These are phyloP conservation scores for Nematostella vectensis DNA, from an alignment of 92 coral and sea anemone species.

Conservation along the genomic window DNA sequence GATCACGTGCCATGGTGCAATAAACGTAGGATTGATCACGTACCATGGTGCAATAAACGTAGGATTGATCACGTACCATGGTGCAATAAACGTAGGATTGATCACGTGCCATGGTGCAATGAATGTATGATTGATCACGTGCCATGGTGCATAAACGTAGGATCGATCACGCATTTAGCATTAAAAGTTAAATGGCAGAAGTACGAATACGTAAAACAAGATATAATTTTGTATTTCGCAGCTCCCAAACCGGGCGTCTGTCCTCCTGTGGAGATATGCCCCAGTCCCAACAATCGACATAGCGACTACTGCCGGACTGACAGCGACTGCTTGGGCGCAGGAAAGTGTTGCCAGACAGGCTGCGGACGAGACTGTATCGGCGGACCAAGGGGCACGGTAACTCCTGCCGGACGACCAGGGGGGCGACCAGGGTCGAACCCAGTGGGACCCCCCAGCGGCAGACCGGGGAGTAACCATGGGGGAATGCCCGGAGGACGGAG, in stretches of 20 bases:
- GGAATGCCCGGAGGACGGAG: neutral
- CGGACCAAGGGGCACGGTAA: neutral
- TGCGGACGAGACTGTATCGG: neutral
- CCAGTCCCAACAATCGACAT: neutral
- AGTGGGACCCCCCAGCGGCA: neutral
- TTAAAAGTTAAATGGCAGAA: too few species aligned
- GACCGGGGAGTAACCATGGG: neutral
- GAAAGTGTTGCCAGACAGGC: constrained; percentile 1
- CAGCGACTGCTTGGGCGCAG: neutral
- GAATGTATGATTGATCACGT: too few species aligned
- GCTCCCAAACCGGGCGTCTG: neutral
- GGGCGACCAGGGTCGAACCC: neutral
- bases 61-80: too few species aligned
- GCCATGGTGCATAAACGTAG: too few species aligned
- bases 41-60: too few species aligned
- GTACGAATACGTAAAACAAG: too few species aligned
- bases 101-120: too few species aligned
- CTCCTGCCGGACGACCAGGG: neutral
- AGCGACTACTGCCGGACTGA: neutral
- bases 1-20: too few species aligned
- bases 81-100: too few species aligned
- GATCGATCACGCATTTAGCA: too few species aligned
- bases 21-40: too few species aligned
- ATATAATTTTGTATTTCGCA: neutral
- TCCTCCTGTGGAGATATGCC: constrained; percentile 3